Conservation (phyloP, 2,888 invertebrate species). For the Andrena hattorfiana region DNA sequence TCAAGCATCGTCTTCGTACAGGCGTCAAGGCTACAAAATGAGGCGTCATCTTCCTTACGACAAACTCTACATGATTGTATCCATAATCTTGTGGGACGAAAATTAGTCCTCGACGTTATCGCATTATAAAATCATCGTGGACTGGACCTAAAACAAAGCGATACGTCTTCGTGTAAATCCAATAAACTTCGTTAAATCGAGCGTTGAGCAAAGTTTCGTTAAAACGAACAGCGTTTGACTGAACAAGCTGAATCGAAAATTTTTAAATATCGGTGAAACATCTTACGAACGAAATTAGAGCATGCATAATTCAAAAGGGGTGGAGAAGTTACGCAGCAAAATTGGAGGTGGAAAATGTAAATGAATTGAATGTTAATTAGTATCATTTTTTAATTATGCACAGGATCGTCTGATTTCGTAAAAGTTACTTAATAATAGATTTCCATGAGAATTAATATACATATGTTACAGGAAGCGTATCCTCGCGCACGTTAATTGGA, state of each 20-base stretch:
- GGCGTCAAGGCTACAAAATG: constrained; percentile 78
- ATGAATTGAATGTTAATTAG: not conserved
- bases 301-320: too few relatives aligned
- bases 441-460: not conserved
- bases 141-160: constrained; percentile 43
- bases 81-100: constrained; percentile 23
- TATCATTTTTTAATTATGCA: not conserved
- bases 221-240: not conserved
- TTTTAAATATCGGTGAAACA: too few relatives aligned
- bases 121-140: constrained; percentile 39
- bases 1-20: constrained; percentile 78
- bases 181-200: not conserved
- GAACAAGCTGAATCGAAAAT: too few relatives aligned
- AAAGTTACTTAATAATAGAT: not conserved
- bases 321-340: too few relatives aligned
- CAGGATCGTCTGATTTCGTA: not conserved
- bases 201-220: not conserved
- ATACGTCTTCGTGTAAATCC: not conserved
- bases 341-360: too few relatives aligned
- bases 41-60: constrained; percentile 74
- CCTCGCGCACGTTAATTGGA: not conserved
- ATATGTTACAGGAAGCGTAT: not conserved
- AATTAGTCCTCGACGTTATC: constrained; percentile 27
- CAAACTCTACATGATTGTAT: constrained; percentile 68
- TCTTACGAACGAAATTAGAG: too few relatives aligned